Percentiles rank a stretch among this genome's conserved stretches.
Conservation (phyloP, 2,113 vertebrate genomes). For the Urocitellus parryii region DNA sequence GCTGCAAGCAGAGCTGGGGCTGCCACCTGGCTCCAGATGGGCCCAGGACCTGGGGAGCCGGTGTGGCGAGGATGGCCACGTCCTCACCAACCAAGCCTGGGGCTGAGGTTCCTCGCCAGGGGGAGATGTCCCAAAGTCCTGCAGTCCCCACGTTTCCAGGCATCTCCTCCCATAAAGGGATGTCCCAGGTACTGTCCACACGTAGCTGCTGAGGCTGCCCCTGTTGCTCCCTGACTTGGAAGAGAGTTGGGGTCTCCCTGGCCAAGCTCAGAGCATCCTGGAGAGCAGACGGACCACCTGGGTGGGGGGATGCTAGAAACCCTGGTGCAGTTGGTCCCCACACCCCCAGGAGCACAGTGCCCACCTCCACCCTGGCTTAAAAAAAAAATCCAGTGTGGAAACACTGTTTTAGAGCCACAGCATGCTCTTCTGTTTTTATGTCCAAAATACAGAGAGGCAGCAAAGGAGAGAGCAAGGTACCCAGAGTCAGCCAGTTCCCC, state of each 20-base stretch:
- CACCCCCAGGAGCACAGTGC: neutral
- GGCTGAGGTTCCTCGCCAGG: neutral
- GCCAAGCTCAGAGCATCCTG: fast-evolving
- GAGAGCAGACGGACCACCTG: neutral
- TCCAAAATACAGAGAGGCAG: neutral
- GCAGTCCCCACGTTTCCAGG: neutral
- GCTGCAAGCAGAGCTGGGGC: neutral
- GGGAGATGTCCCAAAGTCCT: neutral
- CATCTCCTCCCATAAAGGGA: neutral
- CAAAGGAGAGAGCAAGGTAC: neutral
- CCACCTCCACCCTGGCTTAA: neutral
- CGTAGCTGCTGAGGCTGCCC: neutral
- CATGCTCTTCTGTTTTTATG: neutral
- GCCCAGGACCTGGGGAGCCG: no score
- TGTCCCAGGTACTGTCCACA: neutral
- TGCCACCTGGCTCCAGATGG: neutral
- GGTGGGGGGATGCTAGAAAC: neutral
- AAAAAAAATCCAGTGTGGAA: neutral
- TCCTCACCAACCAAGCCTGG: fast-evolving
- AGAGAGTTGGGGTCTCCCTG: neutral
- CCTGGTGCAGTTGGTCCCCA: neutral
- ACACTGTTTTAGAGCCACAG: neutral
- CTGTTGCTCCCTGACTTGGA: neutral
- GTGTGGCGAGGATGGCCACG: neutral
- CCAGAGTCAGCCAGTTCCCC: neutral